Evolutionary conservation across 2,888 invertebrate genomes (phyloP), one percentile per base, ranked within the genome.

Genomic region (Dasypogon diadema): DNA sequence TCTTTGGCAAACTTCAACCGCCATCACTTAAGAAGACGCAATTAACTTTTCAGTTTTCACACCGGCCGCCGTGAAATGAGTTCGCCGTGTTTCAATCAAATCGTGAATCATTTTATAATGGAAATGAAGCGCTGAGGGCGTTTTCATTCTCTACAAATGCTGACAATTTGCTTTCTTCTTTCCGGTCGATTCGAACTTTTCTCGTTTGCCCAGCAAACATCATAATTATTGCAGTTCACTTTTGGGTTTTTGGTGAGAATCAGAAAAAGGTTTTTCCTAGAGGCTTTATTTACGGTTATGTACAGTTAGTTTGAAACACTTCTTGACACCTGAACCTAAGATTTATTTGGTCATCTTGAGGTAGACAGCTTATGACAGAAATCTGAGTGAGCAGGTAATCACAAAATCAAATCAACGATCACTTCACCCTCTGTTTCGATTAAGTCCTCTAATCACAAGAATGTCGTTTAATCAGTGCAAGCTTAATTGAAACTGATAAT

Each of bases 11-110:
- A 70, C 70, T 54, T 70, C 70, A 21, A 34, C 70, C 54, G 70
- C 24, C 70, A 70, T 54, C 70, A 70, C 34, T 54, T 70, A 54
- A 54, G 34, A 26, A 34, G 54, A 21, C 70, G 70, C 58, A 74
- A 74, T 74, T 74, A 74, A 74, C 74, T 74, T 74, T 74, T 74
- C 74, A 74, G 58, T 74, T 74, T 74, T 74, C 74, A 74, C 74
- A 74, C 74, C 48, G 46, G 60, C 14, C 42, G 48, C 74, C 74
- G 58, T 60, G 74, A 74, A 74, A 74, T 74, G 16, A 46, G 48
- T 58, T 58, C 30, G 24, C 58, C 26, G 46, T 26, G 48, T 74
- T 74, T 74, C 74, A 74, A 74, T 74, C 74, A 74, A 60, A 60
- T 58, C 74, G 74, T 74, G 74, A 74, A 74, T 74, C 74, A 58